Percentiles rank a stretch among this genome's conserved stretches.
These are phyloP conservation scores for Turdus rufiventris DNA, from an alignment of 2,113 vertebrate species.

Conservation along the genomic window DNA sequence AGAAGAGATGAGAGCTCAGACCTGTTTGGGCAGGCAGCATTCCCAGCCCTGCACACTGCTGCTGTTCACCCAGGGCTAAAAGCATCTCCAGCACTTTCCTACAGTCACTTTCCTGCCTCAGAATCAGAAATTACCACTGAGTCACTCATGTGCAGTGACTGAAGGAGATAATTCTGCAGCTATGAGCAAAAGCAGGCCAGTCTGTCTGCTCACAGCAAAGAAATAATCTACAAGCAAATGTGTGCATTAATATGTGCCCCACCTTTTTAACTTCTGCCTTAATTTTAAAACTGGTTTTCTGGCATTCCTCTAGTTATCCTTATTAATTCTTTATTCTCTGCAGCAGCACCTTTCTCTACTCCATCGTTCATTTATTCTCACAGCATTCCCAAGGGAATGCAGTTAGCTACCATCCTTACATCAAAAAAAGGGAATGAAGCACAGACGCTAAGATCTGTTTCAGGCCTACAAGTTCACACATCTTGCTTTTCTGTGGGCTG, in stretches of 20 bases:
- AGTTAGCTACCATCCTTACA: not conserved
- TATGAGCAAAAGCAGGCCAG: not conserved
- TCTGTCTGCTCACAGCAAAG: not conserved
- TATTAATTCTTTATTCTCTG: not conserved
- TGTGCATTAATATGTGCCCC: not conserved
- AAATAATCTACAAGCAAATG: not conserved
- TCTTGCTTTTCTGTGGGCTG: not conserved
- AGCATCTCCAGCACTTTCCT: not conserved
- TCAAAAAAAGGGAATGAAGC: not conserved
- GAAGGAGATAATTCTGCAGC: not conserved
- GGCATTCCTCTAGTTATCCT: not conserved
- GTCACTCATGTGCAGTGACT: not conserved
- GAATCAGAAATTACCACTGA: not conserved
- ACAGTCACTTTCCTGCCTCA: not conserved
- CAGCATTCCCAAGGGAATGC: not conserved
- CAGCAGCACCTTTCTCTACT: not conserved
- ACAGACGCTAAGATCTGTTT: not conserved
- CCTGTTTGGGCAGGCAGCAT: fast-evolving
- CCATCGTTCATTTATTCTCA: not conserved
- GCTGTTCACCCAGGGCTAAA: not conserved
- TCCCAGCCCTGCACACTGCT: not conserved
- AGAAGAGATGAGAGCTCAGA: not conserved
- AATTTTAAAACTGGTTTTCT: not conserved
- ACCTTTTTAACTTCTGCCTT: not conserved
- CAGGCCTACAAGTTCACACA: not conserved